These are phyloP conservation scores for Octodon degus DNA, from an alignment of 2,113 vertebrate species.

Conservation along the genomic window DNA sequence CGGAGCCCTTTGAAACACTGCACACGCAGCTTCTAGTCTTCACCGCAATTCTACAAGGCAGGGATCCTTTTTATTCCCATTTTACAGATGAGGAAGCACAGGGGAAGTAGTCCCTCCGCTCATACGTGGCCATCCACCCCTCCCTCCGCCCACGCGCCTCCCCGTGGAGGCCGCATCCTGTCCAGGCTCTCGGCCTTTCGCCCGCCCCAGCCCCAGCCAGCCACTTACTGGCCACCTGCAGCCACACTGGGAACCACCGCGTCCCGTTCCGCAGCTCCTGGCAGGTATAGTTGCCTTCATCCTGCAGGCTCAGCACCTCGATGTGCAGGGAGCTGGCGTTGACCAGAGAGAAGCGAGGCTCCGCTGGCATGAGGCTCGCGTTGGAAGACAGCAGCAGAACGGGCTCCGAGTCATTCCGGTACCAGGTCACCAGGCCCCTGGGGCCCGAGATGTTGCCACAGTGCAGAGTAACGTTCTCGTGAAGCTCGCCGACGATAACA, in stretches of 20 bases:
- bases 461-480: conserved; percentile 82
- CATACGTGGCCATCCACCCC: neutral
- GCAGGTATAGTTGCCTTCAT: conserved; percentile 91
- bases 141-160: neutral
- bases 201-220: neutral
- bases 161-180: neutral
- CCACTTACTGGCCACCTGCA: conserved; percentile 91
- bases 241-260: conserved; percentile 80
- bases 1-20: neutral
- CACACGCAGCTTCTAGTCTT: neutral
- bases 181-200: neutral
- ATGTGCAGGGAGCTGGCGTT: conserved; percentile 86
- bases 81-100: neutral
- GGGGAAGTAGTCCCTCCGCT: neutral
- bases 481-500: conserved; percentile 81
- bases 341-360: conserved; percentile 81
- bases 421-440: conserved; percentile 84
- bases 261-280: conserved; percentile 76
- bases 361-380: neutral
- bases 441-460: conserved; percentile 83
- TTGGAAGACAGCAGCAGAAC: conserved; percentile 84
- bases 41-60: neutral
- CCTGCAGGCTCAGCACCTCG: conserved; percentile 76
- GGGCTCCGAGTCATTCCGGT: conserved; percentile 68
- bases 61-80: neutral